These are phyloP conservation scores for Sebastes wilsoni DNA, from an alignment of 2,797 vertebrate species.

Conservation along the genomic window DNA sequence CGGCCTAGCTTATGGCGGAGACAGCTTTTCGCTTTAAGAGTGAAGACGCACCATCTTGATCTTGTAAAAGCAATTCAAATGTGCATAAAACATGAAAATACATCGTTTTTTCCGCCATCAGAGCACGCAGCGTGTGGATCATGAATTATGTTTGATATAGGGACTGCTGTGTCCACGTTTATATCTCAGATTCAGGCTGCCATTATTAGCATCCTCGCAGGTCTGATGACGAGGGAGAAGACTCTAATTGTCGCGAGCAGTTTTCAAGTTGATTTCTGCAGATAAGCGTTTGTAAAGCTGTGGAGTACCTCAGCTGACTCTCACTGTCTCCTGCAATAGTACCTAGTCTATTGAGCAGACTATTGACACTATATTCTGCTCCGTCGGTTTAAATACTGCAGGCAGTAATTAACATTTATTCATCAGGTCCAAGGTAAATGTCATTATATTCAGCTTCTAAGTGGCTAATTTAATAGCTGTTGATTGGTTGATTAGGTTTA, in stretches of 20 bases:
- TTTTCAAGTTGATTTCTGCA: slow-evolving; percentile 33
- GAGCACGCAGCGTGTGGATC: slow-evolving; percentile 69
- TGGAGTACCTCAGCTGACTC: slow-evolving; percentile 41
- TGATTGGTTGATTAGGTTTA: slow-evolving; percentile 60
- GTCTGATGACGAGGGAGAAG: slow-evolving; percentile 36
- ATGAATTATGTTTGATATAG: slow-evolving; percentile 77
- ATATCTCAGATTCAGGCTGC: slow-evolving; percentile 46
- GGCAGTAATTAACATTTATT: slow-evolving; percentile 49
- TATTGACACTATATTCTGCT: slow-evolving; percentile 39
- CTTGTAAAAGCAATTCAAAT: slow-evolving; percentile 84
- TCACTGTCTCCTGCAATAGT: slow-evolving; percentile 16
- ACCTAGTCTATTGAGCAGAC: slow-evolving; percentile 33
- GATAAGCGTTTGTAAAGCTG: slow-evolving; percentile 32
- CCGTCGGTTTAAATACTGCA: slow-evolving; percentile 54
- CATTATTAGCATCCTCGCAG: slow-evolving; percentile 42
- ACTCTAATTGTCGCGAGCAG: slow-evolving; percentile 69
- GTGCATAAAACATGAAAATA: slow-evolving; percentile 87
- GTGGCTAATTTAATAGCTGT: slow-evolving; percentile 62
- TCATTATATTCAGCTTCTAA: slow-evolving; percentile 55
- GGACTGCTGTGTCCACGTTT: slow-evolving; percentile 74
- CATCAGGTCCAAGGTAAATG: slow-evolving; percentile 33
- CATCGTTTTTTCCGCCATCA: slow-evolving; percentile 68
- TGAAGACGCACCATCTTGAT: slow-evolving; percentile 78
- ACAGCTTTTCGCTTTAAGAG: slow-evolving; percentile 75
- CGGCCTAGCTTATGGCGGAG: slow-evolving; percentile 68